A percentile compares a stretch with the other conserved stretches of the same genome.
Evolutionary conservation across 2,888 invertebrate species (phyloP).

Genomic region (Ochropleura plecta): DNA sequence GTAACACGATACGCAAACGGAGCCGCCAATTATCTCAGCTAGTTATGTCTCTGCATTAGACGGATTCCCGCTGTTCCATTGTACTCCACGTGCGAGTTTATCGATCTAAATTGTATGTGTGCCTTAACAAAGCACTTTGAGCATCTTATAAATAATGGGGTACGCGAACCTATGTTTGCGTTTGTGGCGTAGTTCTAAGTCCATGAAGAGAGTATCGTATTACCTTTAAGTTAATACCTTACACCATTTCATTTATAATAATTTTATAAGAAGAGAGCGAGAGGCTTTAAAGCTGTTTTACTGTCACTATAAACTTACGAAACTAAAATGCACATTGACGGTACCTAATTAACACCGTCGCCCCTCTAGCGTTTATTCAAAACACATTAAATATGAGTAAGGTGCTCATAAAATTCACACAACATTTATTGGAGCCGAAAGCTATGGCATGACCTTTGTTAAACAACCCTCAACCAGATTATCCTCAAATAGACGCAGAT

Average conservation of each 20-base stretch:
- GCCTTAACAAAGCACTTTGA: background rate
- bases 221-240: background rate
- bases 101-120: constrained; percentile 14
- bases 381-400: constrained; percentile 21
- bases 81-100: constrained; percentile 18
- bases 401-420: constrained; percentile 11
- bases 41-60: constrained; percentile 41
- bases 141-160: background rate
- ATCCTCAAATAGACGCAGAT: constrained; percentile 42
- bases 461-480: constrained; percentile 34
- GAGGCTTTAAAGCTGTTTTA: background rate
- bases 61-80: constrained; percentile 26
- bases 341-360: background rate
- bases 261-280: background rate
- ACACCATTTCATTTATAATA: background rate
- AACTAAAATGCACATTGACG: constrained; percentile 7
- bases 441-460: constrained; percentile 34
- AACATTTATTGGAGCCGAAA: constrained; percentile 24
- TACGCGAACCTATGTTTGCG: background rate
- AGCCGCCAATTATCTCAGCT: constrained; percentile 44
- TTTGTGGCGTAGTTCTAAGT: background rate
- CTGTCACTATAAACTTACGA: background rate
- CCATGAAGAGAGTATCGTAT: background rate
- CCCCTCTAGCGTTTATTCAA: constrained; percentile 9
- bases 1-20: constrained; percentile 48